A percentile compares a stretch with the other conserved stretches of the same genome.
Conservation (phyloP, 2,888 invertebrate species). For the Phortica okadai region DNA sequence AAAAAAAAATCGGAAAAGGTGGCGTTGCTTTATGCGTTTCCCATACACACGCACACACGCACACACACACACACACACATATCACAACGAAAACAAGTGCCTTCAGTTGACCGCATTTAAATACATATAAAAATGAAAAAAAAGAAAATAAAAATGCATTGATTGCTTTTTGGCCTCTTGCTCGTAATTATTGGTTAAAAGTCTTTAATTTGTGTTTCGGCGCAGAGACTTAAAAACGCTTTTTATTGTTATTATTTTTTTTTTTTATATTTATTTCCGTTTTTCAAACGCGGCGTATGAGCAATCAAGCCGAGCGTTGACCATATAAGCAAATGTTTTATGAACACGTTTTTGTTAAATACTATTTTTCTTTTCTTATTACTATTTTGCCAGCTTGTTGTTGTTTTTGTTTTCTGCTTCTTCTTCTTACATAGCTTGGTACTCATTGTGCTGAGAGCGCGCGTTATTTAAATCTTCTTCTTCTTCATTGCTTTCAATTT, state of each 20-base stretch:
- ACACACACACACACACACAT: neutral
- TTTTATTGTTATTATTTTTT: neutral
- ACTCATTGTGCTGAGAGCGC: neutral
- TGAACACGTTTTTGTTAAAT: neutral
- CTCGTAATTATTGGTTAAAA: neutral
- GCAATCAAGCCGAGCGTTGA: neutral
- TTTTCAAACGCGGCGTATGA: neutral
- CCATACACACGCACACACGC: neutral
- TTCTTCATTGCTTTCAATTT: slow-evolving; percentile 38
- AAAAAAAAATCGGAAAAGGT: neutral
- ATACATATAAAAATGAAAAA: neutral
- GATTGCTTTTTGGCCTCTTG: neutral
- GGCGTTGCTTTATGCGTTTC: neutral
- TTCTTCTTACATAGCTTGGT: neutral
- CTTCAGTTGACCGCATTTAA: slow-evolving; percentile 2
- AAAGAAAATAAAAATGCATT: neutral
- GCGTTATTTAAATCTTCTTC: neutral
- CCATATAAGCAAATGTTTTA: neutral
- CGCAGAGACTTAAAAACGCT: neutral
- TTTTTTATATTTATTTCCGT: neutral
- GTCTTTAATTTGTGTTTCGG: neutral
- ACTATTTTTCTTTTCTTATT: neutral
- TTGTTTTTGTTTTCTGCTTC: slow-evolving; percentile 14
- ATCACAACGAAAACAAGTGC: neutral
- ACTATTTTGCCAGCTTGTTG: slow-evolving; percentile 29